These are phyloP conservation scores for Fragum fragum DNA, from an alignment of 2,888 invertebrate species.

Conservation along the genomic window DNA sequence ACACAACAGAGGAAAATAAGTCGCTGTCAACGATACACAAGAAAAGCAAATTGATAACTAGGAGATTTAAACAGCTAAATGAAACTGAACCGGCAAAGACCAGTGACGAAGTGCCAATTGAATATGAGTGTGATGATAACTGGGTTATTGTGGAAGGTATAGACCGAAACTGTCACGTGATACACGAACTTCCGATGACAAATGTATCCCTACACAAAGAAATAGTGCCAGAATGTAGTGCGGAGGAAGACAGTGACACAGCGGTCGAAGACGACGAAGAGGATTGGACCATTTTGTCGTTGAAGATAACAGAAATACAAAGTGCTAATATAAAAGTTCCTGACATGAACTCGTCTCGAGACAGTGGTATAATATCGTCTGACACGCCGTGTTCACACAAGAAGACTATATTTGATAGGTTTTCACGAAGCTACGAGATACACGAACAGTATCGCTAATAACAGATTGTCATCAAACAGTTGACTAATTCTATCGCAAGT, in stretches of 20 bases:
- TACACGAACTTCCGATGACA: not conserved
- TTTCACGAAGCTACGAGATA: not conserved
- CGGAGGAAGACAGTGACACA: not conserved
- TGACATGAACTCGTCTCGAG: not conserved
- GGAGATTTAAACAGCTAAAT: not conserved
- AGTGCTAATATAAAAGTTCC: not conserved
- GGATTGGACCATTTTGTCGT: constrained; percentile 54
- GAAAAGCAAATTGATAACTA: not conserved
- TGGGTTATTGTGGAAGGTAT: constrained; percentile 46
- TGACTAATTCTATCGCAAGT: no score
- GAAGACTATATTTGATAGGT: not conserved
- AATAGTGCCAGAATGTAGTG: constrained; percentile 13
- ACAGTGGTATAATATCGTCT: constrained; percentile 11
- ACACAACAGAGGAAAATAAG: not conserved
- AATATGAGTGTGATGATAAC: constrained; percentile 18
- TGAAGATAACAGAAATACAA: constrained; percentile 43
- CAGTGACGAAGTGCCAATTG: constrained; percentile 1
- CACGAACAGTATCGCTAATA: not conserved
- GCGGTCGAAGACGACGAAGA: constrained; percentile 12
- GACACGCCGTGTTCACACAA: not conserved
- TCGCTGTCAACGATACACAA: not conserved
- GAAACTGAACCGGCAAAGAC: not conserved
- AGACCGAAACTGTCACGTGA: not conserved
- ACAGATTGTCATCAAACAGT: no score
- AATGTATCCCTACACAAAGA: not conserved